Evolutionary conservation across 1,140 invertebrate genomes (phyloP).

Genomic region (Pantala flavescens): DNA sequence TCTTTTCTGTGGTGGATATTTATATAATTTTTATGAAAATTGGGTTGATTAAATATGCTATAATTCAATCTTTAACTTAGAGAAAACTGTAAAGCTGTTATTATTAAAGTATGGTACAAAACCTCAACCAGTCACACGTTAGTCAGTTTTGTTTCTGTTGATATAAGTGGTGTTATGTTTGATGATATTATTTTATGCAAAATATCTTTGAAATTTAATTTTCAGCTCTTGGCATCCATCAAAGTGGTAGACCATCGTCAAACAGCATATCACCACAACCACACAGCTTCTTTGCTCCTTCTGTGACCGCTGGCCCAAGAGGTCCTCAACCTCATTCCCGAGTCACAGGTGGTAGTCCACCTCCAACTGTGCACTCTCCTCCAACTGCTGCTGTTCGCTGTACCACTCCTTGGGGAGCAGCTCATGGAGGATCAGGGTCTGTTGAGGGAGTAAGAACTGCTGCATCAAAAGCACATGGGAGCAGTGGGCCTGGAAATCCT

Average conservation of each 20-base stretch:
- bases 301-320: slow-evolving; percentile 12
- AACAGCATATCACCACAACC: background rate
- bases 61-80: too few relatives aligned
- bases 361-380: background rate
- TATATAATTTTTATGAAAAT: too few relatives aligned
- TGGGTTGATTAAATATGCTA: too few relatives aligned
- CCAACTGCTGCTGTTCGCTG: background rate
- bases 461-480: slow-evolving; percentile 12
- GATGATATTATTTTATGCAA: too few relatives aligned
- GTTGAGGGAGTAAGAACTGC: slow-evolving; percentile 11
- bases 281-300: background rate
- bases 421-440: slow-evolving; percentile 11
- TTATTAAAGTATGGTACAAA: too few relatives aligned
- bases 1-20: too few relatives aligned
- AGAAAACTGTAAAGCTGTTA: too few relatives aligned
- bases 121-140: too few relatives aligned
- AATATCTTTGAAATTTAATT: too few relatives aligned
- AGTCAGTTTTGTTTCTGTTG: too few relatives aligned
- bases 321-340: background rate
- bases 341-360: slow-evolving; percentile 14
- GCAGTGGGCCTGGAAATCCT: slow-evolving; percentile 16
- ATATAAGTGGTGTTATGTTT: too few relatives aligned
- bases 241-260: background rate
- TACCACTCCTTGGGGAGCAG: slow-evolving; percentile 15
- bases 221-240: background rate